These are phyloP conservation scores for Cladopsammia gracilis DNA, from an alignment of 64 coral and sea anemone genomes.

Conservation along the genomic window DNA sequence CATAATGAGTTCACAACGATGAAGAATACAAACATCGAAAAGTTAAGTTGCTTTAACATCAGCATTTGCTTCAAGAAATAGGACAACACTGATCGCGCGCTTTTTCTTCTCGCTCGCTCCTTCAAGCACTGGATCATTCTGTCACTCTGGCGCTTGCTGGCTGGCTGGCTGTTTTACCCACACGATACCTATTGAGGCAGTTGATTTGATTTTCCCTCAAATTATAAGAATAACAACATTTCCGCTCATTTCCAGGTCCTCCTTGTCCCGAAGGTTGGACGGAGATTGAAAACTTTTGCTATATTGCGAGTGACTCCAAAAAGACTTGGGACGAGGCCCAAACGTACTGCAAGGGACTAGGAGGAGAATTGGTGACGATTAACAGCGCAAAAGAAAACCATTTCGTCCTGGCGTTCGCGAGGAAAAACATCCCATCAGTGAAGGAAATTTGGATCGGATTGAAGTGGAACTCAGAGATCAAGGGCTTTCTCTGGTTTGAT, in stretches of 20 bases:
- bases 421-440: background rate
- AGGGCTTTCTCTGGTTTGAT: background rate
- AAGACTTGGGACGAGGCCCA: slow-evolving; percentile 14
- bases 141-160: no score
- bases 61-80: no score
- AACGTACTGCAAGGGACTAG: background rate
- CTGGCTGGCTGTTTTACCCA: no score
- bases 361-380: slow-evolving; percentile 21
- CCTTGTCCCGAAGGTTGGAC: background rate
- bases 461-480: background rate
- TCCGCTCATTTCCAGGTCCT: background rate
- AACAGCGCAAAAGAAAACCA: slow-evolving; percentile 16
- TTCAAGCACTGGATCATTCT: no score
- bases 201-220: no score
- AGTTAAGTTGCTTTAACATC: no score
- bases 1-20: no score
- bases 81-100: no score
- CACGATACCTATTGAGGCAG: no score
- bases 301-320: background rate
- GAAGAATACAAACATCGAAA: no score
- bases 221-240: no score
- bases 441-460: slow-evolving; percentile 28
- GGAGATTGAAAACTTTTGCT: background rate
- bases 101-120: no score
- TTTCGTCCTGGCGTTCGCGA: background rate